These are phyloP conservation scores for Spodoptera litura DNA, from an alignment of 1,140 invertebrate species.

Conservation along the genomic window DNA sequence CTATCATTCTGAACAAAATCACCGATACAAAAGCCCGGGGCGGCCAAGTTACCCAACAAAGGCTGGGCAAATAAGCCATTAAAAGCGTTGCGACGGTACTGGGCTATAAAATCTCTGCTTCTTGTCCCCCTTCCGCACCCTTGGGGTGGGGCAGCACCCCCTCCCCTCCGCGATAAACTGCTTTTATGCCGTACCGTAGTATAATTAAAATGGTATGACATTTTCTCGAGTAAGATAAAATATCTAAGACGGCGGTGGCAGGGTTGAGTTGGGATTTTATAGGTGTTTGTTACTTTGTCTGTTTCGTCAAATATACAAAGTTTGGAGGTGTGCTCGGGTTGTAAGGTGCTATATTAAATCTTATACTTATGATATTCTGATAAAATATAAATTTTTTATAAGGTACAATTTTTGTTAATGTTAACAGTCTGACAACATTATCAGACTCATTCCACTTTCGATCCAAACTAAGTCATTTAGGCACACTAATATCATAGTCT, in stretches of 20 bases:
- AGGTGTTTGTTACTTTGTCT: slow-evolving; percentile 29
- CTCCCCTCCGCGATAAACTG: slow-evolving; percentile 73
- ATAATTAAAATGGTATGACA: slow-evolving; percentile 83
- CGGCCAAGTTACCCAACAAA: slow-evolving; percentile 70
- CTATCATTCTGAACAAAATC: slow-evolving; percentile 81
- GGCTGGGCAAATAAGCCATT: slow-evolving; percentile 84
- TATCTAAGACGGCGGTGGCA: slow-evolving; percentile 66
- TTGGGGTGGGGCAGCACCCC: slow-evolving; percentile 24
- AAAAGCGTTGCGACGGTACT: slow-evolving; percentile 80
- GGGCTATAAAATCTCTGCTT: slow-evolving; percentile 84
- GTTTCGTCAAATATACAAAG: too few species aligned
- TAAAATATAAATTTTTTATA: too few species aligned
- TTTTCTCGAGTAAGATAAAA: slow-evolving; percentile 75
- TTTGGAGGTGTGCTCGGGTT: too few species aligned
- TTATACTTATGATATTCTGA: too few species aligned
- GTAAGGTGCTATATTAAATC: too few species aligned
- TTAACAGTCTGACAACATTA: too few species aligned
- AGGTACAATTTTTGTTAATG: too few species aligned
- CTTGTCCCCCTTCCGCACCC: slow-evolving; percentile 68
- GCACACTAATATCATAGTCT: too few species aligned
- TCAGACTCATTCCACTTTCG: too few species aligned
- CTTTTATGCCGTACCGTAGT: slow-evolving; percentile 79
- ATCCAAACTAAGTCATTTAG: too few species aligned
- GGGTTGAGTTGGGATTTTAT: slow-evolving; percentile 16
- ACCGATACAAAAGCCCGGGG: slow-evolving; percentile 72